Evolutionary conservation across 2,113 vertebrate genomes (phyloP).

Genomic region (Anarhynchus alexandrinus): DNA sequence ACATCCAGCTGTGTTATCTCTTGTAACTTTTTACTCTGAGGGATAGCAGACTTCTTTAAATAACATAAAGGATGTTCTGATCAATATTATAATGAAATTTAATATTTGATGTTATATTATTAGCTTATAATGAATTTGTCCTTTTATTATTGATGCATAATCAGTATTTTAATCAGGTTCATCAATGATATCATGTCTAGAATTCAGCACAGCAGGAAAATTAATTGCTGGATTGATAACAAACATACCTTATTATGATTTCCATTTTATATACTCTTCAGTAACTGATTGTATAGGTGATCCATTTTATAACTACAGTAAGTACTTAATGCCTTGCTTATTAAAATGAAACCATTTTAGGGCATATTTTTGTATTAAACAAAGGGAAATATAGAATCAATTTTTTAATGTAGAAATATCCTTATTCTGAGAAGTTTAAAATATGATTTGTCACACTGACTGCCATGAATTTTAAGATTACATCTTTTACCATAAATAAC

Average conservation of each 20-base stretch:
- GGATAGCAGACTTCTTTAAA: slow-evolving; percentile 12
- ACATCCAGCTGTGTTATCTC: background rate
- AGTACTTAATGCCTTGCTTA: background rate
- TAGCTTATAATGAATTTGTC: slow-evolving; percentile 39
- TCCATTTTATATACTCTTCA: background rate
- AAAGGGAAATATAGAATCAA: background rate
- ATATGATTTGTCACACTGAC: background rate
- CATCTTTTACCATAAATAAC: background rate
- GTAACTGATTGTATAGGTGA: background rate
- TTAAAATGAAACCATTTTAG: background rate
- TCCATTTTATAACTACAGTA: background rate
- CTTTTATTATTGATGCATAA: slow-evolving; percentile 50
- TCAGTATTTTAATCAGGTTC: slow-evolving; percentile 42
- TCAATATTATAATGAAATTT: slow-evolving; percentile 70
- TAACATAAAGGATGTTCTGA: slow-evolving; percentile 60
- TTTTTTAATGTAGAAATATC: background rate
- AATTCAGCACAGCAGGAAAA: background rate
- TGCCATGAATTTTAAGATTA: background rate
- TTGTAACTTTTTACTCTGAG: background rate
- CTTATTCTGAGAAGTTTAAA: background rate
- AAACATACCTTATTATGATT: background rate
- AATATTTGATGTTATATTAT: slow-evolving; percentile 68
- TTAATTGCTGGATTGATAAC: background rate
- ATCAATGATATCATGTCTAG: background rate
- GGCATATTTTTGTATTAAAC: background rate